Base-by-base conservation (phyloP, 1,140 invertebrate genomes). In the Scaptodrosophila lebanonensis region DNA sequence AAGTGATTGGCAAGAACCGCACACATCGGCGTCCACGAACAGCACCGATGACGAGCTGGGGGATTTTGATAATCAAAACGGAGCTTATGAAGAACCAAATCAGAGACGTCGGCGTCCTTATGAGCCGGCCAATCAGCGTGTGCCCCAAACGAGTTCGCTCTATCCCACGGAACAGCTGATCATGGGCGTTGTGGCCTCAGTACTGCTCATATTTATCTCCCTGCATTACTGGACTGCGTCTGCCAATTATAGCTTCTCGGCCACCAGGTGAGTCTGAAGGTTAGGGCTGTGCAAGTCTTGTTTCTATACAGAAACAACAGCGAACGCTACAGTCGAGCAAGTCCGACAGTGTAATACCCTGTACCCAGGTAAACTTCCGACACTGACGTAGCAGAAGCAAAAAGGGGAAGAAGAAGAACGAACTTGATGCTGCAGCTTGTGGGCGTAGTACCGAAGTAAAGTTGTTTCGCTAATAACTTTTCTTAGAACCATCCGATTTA, bases 151-250 rank as follows among this genome's bases (percentile, higher is more conserved):
- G 3, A 54, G 76, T 13, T 29, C 57, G 4, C 56, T 66, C 12
- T 73, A 75, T 35, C 83, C 86, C 36, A 83, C 84, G 5, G 68
- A 82, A 25, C 67, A 97, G 1, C 93, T 99, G 49, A 88, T 98
- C 15, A 90, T 98, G 63, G 90, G 98, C 45, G 93, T 99, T 11
- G 54, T 68, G 17, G 68, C 68, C 12, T 42, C 75, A 0, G 6
- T 82, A 22, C 39, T 82, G 70, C 89, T 97, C 48, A 90, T 99
- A 59, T 97, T 96, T 22, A 93, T 98, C 90, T 92, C 97, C 87
- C 95, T 95, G 58, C 96, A 95, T 79, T 93, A 97, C 85, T 94
- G 98, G 87, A 94, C 97, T 71, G 94, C 94, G 51, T 95, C 98
- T 88, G 95, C 96, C 22, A 89, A 95, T 4, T 99, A 96, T 89